Percentiles rank a stretch among this genome's conserved stretches.
These are phyloP conservation scores for Caenorhabditis japonica DNA, from an alignment of 2,888 invertebrate species.

Conservation along the genomic window DNA sequence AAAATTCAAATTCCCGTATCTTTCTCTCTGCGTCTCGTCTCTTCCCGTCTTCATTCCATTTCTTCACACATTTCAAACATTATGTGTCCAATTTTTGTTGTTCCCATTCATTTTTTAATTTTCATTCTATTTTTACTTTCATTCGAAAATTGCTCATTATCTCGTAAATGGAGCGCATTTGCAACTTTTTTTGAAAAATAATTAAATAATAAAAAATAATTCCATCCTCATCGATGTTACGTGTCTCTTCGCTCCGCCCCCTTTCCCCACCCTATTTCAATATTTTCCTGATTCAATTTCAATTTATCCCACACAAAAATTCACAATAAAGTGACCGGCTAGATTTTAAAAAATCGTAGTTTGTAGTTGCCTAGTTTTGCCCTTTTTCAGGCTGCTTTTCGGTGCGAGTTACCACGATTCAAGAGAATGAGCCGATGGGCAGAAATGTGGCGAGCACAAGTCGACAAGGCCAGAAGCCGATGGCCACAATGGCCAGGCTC, in stretches of 20 bases:
- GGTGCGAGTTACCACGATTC: conserved; percentile 16
- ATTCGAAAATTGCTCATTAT: conserved; percentile 39
- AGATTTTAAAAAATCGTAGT: neutral
- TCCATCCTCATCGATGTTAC: conserved; percentile 46
- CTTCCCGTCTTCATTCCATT: too few relatives aligned
- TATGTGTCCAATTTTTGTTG: conserved; percentile 42
- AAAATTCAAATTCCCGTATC: too few relatives aligned
- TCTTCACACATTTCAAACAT: neutral
- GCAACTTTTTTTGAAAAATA: neutral
- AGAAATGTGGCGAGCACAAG: conserved; percentile 26
- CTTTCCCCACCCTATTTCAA: neutral
- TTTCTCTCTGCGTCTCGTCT: too few relatives aligned
- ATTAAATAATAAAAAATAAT: too few relatives aligned
- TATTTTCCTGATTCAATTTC: conserved; percentile 3
- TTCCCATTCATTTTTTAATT: too few relatives aligned
- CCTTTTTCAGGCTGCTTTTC: conserved; percentile 47
- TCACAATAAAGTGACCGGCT: conserved; percentile 9
- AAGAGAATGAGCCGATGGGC: conserved; percentile 34
- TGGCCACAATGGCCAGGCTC: conserved; percentile 45
- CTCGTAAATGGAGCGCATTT: conserved; percentile 13
- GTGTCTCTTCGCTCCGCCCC: conserved; percentile 38
- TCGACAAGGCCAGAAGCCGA: conserved; percentile 5
- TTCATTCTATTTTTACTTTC: too few relatives aligned
- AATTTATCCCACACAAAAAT: neutral
- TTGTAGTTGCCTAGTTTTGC: conserved; percentile 9